Base-by-base conservation (phyloP, 1,140 invertebrate genomes). In the Pygmarrhopalites habei region DNA sequence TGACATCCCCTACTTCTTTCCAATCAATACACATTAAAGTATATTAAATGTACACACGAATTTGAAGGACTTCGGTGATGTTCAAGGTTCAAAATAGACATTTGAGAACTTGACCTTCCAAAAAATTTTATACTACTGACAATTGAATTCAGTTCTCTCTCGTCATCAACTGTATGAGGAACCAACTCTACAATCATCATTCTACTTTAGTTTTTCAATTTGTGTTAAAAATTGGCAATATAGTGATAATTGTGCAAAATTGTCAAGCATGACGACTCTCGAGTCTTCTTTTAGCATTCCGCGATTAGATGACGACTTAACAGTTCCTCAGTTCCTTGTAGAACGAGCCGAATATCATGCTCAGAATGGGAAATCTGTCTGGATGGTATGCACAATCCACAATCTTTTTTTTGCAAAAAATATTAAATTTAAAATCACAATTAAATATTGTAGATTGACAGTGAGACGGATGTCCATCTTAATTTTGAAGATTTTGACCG, bases 371-470 rank as follows among this genome's bases (percentile, higher is more conserved):
- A 66, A 62, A 51, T 17, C n/a, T 2, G 21, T 19, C 10, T 61
- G 58, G 25, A 43, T 49, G 29, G 59, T 66, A 56, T 23, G 32
- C n/a, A 35, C 2, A n/a, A 26, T 23, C 7, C 30, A 29, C n/a
- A 28, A 17, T 52, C 0, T 1, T 52, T 26, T 52, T 26, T n/a
- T n/a, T n/a, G n/a, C n/a, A n/a, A n/a, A n/a, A n/a, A n/a, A n/a
- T n/a, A n/a, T n/a, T n/a, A n/a, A n/a, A 52, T 52, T n/a, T n/a
- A n/a, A n/a, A n/a, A n/a, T n/a, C n/a, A n/a, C n/a, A n/a, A n/a
- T n/a, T n/a, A n/a, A n/a, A n/a, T 41, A 12, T n/a, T n/a, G 39
- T 19, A 70, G 68, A 64, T 60, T n/a, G 61, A 70, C 44, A 29
- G 43, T 14, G 21, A 56, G 17, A 70, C 65, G 10, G 62, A 51